Percentiles rank a stretch among this genome's conserved stretches.
phyloP scores from a whole-genome alignment of 2,113 vertebrate species.

The Prolemur simus region DNA sequence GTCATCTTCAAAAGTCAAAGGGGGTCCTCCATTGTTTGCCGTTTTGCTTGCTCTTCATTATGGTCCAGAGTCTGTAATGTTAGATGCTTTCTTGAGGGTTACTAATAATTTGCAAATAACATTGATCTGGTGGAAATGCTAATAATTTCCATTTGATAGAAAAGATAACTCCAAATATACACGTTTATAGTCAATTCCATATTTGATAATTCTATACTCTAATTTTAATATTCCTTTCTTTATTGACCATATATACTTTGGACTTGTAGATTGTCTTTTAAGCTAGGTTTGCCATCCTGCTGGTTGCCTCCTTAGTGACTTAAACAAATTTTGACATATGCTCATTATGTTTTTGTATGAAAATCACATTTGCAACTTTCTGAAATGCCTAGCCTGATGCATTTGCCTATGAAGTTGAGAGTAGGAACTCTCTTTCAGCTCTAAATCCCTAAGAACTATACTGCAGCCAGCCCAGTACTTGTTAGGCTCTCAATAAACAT shows the following conservation, averaged over 20 bases:
- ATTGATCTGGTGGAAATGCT: not conserved
- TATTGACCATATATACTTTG: not conserved
- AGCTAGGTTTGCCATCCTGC: not conserved
- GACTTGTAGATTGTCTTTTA: not conserved
- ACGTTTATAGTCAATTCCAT: not conserved
- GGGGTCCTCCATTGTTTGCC: fast-evolving
- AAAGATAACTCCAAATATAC: not conserved
- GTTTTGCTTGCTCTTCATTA: not conserved
- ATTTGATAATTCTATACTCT: not conserved
- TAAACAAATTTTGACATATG: not conserved
- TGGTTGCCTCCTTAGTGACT: not conserved
- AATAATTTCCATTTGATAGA: not conserved
- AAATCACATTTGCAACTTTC: not conserved
- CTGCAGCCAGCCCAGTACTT: not conserved
- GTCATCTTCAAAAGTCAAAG: not conserved
- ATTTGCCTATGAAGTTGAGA: not conserved
- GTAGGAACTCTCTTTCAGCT: not conserved
- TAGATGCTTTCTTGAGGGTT: not conserved
- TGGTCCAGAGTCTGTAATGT: not conserved
- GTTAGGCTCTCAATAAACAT: not conserved
- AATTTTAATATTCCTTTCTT: not conserved
- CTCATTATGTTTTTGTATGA: not conserved
- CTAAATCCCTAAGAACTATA: not conserved
- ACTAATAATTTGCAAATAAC: not conserved
- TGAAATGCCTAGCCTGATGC: not conserved